Conservation (phyloP, 2,888 invertebrate species). For the Notocelia uddmanniana region DNA sequence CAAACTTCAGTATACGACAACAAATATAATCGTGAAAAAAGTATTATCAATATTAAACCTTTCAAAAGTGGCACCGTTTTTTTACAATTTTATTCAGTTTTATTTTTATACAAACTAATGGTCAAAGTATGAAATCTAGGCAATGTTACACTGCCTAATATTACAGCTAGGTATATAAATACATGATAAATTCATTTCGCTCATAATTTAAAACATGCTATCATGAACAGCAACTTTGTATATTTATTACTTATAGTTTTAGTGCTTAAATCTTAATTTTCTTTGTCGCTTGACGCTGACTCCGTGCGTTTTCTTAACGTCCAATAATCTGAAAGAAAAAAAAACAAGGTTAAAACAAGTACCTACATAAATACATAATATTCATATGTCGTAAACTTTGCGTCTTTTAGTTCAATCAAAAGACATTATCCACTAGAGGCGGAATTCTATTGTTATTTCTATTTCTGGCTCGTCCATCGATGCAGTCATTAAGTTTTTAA, state of each 20-base stretch:
- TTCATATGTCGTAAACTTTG: no score
- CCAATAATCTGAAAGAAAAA: constrained; percentile 83
- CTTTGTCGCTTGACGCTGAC: constrained; percentile 77
- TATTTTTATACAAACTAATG: constrained; percentile 7
- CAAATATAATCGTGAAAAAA: neutral
- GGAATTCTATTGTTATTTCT: no score
- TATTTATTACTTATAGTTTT: constrained; percentile 48
- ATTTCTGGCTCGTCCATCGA: no score
- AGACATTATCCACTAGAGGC: no score
- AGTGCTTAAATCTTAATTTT: constrained; percentile 65
- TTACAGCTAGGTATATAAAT: constrained; percentile 41
- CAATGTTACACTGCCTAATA: constrained; percentile 23
- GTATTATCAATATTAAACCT: no score
- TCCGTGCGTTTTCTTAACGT: constrained; percentile 80
- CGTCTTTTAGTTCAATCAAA: no score
- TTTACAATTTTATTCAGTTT: no score
- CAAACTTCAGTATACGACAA: neutral
- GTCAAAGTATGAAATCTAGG: constrained; percentile 4
- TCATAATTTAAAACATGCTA: constrained; percentile 46
- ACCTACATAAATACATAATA: no score
- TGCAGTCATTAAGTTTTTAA: no score
- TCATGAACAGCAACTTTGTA: constrained; percentile 45
- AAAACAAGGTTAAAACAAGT: constrained; percentile 49
- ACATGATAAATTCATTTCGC: constrained; percentile 45
- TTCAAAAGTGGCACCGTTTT: no score